These are phyloP conservation scores for Drosophila nr. medialis DNA, from an alignment of 2,888 invertebrate species.

Conservation along the genomic window DNA sequence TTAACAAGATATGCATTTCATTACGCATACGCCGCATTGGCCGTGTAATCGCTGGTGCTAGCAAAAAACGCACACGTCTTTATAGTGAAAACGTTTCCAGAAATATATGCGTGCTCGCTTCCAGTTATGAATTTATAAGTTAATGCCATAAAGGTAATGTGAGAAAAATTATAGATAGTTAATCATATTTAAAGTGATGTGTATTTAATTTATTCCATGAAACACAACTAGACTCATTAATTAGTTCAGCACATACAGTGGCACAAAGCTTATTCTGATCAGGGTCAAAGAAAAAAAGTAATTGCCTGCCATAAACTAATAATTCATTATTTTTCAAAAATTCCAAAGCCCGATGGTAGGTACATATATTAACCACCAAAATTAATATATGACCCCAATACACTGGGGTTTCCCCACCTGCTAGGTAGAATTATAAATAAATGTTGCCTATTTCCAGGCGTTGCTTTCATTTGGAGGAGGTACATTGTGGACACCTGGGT, in stretches of 20 bases:
- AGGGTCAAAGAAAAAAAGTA: too few relatives aligned
- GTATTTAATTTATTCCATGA: not conserved
- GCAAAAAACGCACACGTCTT: constrained; percentile 8
- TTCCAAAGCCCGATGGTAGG: too few relatives aligned
- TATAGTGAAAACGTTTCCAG: not conserved
- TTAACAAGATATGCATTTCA: constrained; percentile 48
- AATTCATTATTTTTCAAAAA: too few relatives aligned
- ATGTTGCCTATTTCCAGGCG: too few relatives aligned
- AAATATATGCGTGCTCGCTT: not conserved
- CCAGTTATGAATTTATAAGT: not conserved
- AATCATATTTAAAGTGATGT: not conserved
- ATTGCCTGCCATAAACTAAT: too few relatives aligned
- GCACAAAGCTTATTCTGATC: too few relatives aligned
- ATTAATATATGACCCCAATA: too few relatives aligned
- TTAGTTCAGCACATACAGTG: not conserved
- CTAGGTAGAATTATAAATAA: too few relatives aligned
- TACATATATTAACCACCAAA: too few relatives aligned
- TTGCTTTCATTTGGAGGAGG: too few relatives aligned
- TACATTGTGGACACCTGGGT: too few relatives aligned
- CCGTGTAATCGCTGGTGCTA: constrained; percentile 24
- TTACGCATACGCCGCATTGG: constrained; percentile 56
- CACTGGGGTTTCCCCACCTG: too few relatives aligned
- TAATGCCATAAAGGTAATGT: not conserved
- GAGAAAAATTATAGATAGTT: not conserved
- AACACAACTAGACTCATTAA: not conserved